Base-by-base conservation (phyloP, 2,797 vertebrate species). In the Spinus pinus region DNA sequence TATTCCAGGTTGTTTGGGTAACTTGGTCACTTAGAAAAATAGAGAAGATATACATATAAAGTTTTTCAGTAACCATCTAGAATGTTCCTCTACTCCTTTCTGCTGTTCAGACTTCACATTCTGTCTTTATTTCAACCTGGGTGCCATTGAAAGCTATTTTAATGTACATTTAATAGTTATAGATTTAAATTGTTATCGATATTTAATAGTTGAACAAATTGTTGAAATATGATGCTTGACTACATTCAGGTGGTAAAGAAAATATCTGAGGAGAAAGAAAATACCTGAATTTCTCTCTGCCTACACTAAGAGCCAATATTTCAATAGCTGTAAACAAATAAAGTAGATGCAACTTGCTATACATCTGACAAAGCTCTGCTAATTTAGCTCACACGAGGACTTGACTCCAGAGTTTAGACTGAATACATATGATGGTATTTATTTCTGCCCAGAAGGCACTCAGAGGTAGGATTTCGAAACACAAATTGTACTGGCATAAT, bases 401-500 rank as follows among this genome's bases (percentile, higher is more conserved):
- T 73, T 75, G 81, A 61, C 69, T 92, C 35, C 69, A 50, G 31
- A 78, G 42, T 87, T 86, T 66, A 86, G 50, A 75, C 22, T 67
- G 64, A 66, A 81, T 66, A 53, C 37, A 69, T 66, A 46, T 46
- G 70, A 90, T 31, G 73, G 37, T 62, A 79, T 88, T 93, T 91
- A 75, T 89, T 90, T 93, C 85, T 94, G 46, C 49, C 91, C 64
- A 90, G 91, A 84, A 94, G 79, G 82, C 66, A 86, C 9, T 78
- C 62, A 75, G 93, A 94, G 71, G 89, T 93, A 91, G 95, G 89
- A 90, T 95, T 96, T 96, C 20, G 3, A 93, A 86, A 88, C 73
- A 86, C 30, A 88, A 91, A 96, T 94, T 84, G 67, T 86, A 75
- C 87, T 93, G 80, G 75, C 37, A 2, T 96, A 96, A 97, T 96